These are phyloP conservation scores for Disparrhopalites patrizii DNA, from an alignment of 2,888 invertebrate species.

Conservation along the genomic window DNA sequence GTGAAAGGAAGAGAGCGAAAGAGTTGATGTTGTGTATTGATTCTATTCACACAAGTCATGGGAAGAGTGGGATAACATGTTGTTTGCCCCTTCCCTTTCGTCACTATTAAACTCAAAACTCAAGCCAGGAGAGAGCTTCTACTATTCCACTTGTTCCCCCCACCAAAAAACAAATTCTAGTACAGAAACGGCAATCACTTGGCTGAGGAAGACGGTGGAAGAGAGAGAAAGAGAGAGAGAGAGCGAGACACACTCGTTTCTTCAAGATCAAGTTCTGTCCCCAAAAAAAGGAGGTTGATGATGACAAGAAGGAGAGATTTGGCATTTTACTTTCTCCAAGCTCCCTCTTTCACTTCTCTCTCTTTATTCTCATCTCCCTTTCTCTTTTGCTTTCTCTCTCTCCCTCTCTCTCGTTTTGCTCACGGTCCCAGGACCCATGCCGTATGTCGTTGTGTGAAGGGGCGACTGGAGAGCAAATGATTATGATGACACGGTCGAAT, in stretches of 20 bases:
- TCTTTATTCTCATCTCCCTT: not conserved
- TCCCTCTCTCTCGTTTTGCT: too few species aligned
- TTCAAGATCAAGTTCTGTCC: too few species aligned
- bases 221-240: not conserved
- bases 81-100: not conserved
- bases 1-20: too few species aligned
- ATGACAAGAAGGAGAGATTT: not conserved
- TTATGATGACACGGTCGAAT: constrained; percentile 7
- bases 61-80: too few species aligned
- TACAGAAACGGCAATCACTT: too few species aligned
- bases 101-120: too few species aligned
- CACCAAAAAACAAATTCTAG: too few species aligned
- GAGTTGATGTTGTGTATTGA: constrained; percentile 2
- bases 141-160: not conserved
- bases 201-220: too few species aligned
- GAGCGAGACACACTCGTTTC: not conserved
- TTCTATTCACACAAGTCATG: constrained; percentile 2
- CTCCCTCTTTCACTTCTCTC: not conserved
- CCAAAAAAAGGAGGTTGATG: not conserved
- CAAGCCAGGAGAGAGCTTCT: too few species aligned
- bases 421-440: too few species aligned
- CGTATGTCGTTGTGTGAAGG: too few species aligned
- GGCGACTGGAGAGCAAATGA: not conserved
- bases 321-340: not conserved
- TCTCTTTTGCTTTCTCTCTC: too few species aligned